Base-by-base conservation (phyloP, 2,797 vertebrate species). In the Pseudotriccus pelzelni region DNA sequence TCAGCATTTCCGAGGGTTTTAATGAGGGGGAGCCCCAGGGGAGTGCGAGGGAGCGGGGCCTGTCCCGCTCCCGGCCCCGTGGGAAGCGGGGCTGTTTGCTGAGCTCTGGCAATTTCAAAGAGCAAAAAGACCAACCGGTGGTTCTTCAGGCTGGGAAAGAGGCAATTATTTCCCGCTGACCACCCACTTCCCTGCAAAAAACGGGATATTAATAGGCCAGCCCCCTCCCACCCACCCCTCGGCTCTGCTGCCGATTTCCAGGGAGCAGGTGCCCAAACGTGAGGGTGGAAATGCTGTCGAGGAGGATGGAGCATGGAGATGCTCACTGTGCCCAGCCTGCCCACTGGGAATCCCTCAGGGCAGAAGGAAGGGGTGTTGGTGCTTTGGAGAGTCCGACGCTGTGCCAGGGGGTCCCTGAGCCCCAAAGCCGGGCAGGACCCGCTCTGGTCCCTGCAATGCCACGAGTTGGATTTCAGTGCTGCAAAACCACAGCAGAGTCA, bases 391-490 rank as follows among this genome's bases (percentile, higher is more conserved):
- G 16, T 47, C 56, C 70, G 3, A 1, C 56, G 11, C 50, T 79
- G 56, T 44, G 44, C 44, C 41, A 43, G 8, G 0, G 4, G 4
- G 18, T n/a, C 16, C 13, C 27, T 0, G 28, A 8, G 30, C 52
- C 66, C 70, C 3, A 1, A 9, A 37, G 9, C 46, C 2, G 0
- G 53, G 41, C 32, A 34, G 75, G 73, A 60, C 52, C 55, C 5
- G 0, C 43, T 55, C 0, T 0, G 53, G 12, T 56, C 50, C 55
- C 8, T 1, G 23, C 75, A 43, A 0, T 0, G 4, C 46, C 36
- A 1, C 8, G 10, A 3, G 28, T 34, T 19, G 60, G 59, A 58
- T 50, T 84, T 53, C 47, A 66, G 24, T 0, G 2, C 49, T 88
- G 56, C 64, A 37, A 25, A 0, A 63, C 47, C 4, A 0, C 41